Evolutionary conservation across 35 echinoderm and acorn worm species (phyloP).

Genomic region (Heliocidaris tuberculata): DNA sequence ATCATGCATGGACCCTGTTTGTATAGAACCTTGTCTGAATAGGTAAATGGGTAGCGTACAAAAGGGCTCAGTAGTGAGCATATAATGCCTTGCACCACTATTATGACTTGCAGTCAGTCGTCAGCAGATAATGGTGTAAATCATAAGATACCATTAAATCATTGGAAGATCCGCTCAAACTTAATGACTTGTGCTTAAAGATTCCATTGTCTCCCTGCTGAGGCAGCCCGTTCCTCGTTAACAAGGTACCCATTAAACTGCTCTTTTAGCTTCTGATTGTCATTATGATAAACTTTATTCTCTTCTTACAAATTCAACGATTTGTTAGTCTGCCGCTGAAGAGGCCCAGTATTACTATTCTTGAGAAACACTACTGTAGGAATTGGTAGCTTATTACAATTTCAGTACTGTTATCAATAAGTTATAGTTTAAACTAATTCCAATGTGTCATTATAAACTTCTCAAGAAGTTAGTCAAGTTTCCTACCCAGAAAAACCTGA

Average conservation of each 20-base stretch:
- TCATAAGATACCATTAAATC: slow-evolving; percentile 17
- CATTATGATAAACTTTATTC: not conserved
- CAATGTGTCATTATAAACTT: too few relatives aligned
- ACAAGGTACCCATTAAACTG: not conserved
- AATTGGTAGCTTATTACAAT: not conserved
- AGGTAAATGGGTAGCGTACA: slow-evolving; percentile 28
- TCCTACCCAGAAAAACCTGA: too few relatives aligned
- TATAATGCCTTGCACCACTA: slow-evolving; percentile 20
- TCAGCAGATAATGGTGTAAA: slow-evolving; percentile 23
- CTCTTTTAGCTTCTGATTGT: not conserved
- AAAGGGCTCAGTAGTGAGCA: slow-evolving; percentile 13
- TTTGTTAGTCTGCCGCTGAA: not conserved
- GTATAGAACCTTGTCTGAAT: slow-evolving; percentile 38
- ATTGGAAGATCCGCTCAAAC: not conserved
- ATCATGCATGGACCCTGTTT: slow-evolving; percentile 35
- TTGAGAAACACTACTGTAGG: not conserved
- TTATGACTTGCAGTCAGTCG: slow-evolving; percentile 11
- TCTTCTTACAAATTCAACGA: not conserved
- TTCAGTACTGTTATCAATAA: too few relatives aligned
- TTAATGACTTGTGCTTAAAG: slow-evolving; percentile 36
- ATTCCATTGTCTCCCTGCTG: slow-evolving; percentile 28
- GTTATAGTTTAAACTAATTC: too few relatives aligned
- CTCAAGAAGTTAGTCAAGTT: too few relatives aligned
- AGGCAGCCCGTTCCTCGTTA: not conserved
- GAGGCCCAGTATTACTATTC: not conserved